Evolutionary conservation across 2,888 invertebrate species (phyloP).

Genomic region (Drosophila testacea): DNA sequence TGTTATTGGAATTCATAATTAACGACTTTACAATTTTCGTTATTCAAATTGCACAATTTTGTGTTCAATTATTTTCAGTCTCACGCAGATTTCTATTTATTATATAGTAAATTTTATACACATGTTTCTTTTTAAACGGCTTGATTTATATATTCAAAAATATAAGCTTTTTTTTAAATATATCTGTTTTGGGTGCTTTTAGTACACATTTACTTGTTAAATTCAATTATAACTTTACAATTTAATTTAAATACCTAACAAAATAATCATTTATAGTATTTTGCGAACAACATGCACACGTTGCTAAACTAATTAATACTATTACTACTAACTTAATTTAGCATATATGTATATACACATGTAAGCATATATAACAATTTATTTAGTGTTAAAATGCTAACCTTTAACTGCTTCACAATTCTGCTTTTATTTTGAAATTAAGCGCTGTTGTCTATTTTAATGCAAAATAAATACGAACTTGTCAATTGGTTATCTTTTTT

Average conservation of each 20-base stretch:
- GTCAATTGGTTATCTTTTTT: conserved; percentile 15
- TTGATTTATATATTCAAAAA: conserved; percentile 60
- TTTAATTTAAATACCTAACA: conserved; percentile 70
- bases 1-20: conserved; percentile 43
- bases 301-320: conserved; percentile 65
- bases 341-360: conserved; percentile 9
- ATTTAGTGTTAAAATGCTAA: conserved; percentile 75
- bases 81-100: conserved; percentile 64
- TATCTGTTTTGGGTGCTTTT: conserved; percentile 52
- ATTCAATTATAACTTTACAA: conserved; percentile 73
- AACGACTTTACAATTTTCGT: conserved; percentile 41
- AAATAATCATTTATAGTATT: conserved; percentile 57
- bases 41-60: conserved; percentile 62
- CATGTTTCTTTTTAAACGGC: conserved; percentile 43
- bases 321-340: conserved; percentile 68
- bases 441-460: conserved; percentile 34
- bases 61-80: conserved; percentile 70
- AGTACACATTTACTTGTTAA: conserved; percentile 74
- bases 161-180: conserved; percentile 72
- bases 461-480: conserved; percentile 21
- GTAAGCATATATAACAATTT: conserved; percentile 68
- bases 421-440: conserved; percentile 49
- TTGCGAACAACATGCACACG: conserved; percentile 52
- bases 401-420: conserved; percentile 72
- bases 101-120: conserved; percentile 45